Percentiles rank a stretch among this genome's conserved stretches.
phyloP scores from a whole-genome alignment of 1,140 invertebrate species.

The Cydia amplana region DNA sequence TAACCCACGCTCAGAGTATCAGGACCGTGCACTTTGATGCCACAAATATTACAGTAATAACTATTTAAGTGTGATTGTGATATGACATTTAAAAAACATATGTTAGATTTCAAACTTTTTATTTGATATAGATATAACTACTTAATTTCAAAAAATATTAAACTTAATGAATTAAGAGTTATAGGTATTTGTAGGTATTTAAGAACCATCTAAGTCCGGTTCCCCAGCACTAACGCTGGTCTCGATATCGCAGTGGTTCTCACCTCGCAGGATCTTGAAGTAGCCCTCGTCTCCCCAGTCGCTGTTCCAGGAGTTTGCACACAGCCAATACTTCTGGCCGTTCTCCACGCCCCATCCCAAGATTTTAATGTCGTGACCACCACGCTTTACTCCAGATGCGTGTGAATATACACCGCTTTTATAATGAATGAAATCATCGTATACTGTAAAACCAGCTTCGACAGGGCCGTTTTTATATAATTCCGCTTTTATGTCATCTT shows the following conservation, averaged over 20 bases:
- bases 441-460: conserved; percentile 92
- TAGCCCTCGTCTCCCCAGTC: conserved; percentile 90
- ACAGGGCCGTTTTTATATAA: conserved; percentile 92
- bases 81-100: too few species aligned
- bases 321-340: conserved; percentile 88
- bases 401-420: conserved; percentile 67
- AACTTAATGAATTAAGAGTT: too few species aligned
- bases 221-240: conserved; percentile 85
- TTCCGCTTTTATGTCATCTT: conserved; percentile 87
- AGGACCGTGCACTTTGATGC: too few species aligned
- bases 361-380: conserved; percentile 85
- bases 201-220: conserved; percentile 65
- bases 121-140: too few species aligned
- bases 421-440: conserved; percentile 90
- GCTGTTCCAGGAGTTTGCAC: conserved; percentile 76
- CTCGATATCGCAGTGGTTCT: conserved; percentile 92
- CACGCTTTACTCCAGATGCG: conserved; percentile 84
- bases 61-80: too few species aligned
- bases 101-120: too few species aligned
- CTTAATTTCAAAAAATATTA: too few species aligned
- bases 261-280: conserved; percentile 90
- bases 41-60: too few species aligned
- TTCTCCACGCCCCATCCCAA: conserved; percentile 86
- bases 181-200: background rate
- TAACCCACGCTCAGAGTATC: too few species aligned